A percentile compares a stretch with the other conserved stretches of the same genome.
Conservation (phyloP, 2,888 invertebrate species). For the Patella caerulea region DNA sequence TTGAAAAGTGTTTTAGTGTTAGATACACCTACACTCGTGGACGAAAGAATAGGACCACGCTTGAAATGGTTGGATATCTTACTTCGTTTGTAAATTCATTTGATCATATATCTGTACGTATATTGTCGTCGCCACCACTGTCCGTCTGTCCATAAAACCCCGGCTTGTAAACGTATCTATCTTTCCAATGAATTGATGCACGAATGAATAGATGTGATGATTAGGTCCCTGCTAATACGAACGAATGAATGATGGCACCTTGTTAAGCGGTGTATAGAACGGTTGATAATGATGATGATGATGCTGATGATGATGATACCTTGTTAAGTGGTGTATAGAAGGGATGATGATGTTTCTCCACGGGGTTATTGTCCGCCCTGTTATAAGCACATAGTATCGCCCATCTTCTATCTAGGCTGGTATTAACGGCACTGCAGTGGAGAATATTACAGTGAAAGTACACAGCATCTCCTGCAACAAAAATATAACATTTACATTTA, state of each 20-base stretch:
- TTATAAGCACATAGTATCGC: constrained; percentile 18
- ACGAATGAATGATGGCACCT: constrained; percentile 40
- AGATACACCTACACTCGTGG: too few species aligned
- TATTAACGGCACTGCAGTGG: constrained; percentile 8
- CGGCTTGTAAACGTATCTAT: too few species aligned
- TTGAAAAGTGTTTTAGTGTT: too few species aligned
- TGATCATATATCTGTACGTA: too few species aligned
- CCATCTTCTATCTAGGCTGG: constrained; percentile 14
- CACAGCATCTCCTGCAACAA: constrained; percentile 13
- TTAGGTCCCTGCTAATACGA: too few species aligned
- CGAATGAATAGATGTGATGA: too few species aligned
- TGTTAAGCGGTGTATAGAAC: constrained; percentile 59
- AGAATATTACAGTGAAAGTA: constrained; percentile 17
- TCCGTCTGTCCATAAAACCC: too few species aligned
- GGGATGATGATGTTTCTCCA: constrained; percentile 23
- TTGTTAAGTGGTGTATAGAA: constrained; percentile 20
- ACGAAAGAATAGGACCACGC: too few species aligned
- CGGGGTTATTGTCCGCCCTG: constrained; percentile 19
- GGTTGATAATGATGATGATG: constrained; percentile 33
- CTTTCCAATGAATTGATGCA: too few species aligned
- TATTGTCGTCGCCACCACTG: too few species aligned
- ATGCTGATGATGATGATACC: background rate
- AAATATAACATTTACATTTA: background rate
- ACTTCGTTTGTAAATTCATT: too few species aligned
- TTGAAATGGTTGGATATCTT: too few species aligned